Percentiles rank a stretch among this genome's conserved stretches.
These are phyloP conservation scores for Drosophila albomicans DNA, from an alignment of 1,140 invertebrate genomes.

Conservation along the genomic window DNA sequence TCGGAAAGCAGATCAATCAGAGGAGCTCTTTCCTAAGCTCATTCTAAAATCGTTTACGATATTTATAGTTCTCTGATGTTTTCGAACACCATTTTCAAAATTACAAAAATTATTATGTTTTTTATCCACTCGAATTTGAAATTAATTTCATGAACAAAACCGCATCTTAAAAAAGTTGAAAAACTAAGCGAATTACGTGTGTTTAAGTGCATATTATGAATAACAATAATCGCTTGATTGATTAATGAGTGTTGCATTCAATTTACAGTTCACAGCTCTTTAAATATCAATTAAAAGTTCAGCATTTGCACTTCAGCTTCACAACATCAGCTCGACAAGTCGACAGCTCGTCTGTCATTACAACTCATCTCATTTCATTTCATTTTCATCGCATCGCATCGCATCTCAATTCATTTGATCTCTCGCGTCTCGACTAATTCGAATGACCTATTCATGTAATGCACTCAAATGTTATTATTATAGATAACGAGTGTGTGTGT, in stretches of 20 bases:
- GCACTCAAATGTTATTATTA: neutral
- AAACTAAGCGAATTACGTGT: conserved; percentile 5
- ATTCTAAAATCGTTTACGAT: too few species aligned
- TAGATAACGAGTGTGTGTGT: conserved; percentile 18
- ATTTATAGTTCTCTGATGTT: too few species aligned
- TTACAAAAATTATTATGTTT: too few species aligned
- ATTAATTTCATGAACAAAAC: neutral
- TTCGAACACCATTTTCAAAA: too few species aligned
- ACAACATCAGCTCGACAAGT: neutral
- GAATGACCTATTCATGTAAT: conserved; percentile 13
- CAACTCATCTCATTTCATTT: neutral
- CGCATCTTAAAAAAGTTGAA: neutral
- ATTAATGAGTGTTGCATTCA: conserved; percentile 38
- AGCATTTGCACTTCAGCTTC: conserved; percentile 28
- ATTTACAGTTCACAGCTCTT: conserved; percentile 44
- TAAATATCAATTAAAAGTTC: conserved; percentile 39
- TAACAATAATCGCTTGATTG: conserved; percentile 38
- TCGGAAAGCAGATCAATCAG: too few species aligned
- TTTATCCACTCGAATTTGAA: neutral
- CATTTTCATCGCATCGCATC: neutral
- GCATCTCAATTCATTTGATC: conserved; percentile 11
- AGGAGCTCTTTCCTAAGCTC: too few species aligned
- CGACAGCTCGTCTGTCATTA: neutral
- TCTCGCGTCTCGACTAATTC: conserved; percentile 29
- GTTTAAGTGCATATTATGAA: neutral